Percentiles rank a stretch among this genome's conserved stretches.
Evolutionary conservation across 2,888 invertebrate genomes (phyloP).

Genomic region (Melikaiella ostensackeni): DNA sequence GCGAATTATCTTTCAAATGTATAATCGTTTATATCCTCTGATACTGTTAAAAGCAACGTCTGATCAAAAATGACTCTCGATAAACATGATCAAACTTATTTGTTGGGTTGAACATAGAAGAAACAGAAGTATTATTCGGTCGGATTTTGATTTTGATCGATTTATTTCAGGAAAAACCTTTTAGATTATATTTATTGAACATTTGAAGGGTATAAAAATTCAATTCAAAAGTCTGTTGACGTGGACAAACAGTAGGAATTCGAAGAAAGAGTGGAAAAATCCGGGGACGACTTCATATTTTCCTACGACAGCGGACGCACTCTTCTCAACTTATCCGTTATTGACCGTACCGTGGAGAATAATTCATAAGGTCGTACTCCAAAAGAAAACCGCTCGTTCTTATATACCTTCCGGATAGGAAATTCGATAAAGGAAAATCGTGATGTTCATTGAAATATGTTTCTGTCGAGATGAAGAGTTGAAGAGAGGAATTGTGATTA

Average conservation of each 20-base stretch:
- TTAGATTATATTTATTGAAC: slow-evolving; percentile 9
- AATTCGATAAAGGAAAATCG: slow-evolving; percentile 62
- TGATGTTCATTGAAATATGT: slow-evolving; percentile 35
- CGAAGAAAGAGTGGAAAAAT: slow-evolving; percentile 20
- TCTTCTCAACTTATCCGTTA: slow-evolving; percentile 66
- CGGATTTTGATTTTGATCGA: too few relatives aligned
- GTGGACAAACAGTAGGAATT: background rate
- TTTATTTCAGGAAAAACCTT: background rate
- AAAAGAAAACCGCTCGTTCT: slow-evolving; percentile 62
- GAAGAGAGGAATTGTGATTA: background rate
- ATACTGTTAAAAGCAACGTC: background rate
- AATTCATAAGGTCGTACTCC: slow-evolving; percentile 68
- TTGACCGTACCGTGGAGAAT: slow-evolving; percentile 64
- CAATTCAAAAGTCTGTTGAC: background rate
- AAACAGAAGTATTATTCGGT: background rate
- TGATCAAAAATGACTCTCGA: background rate
- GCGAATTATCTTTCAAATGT: slow-evolving; percentile 22
- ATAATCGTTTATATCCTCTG: slow-evolving; percentile 7
- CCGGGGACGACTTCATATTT: slow-evolving; percentile 49
- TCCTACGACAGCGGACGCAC: slow-evolving; percentile 44
- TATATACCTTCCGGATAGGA: slow-evolving; percentile 56
- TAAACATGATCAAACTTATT: background rate
- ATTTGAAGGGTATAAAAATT: background rate
- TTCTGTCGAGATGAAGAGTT: slow-evolving; percentile 23
- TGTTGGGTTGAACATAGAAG: background rate